Percentiles rank a stretch among this genome's conserved stretches.
phyloP scores from a whole-genome alignment of 2,888 invertebrate species.

The Spialia ferax region DNA sequence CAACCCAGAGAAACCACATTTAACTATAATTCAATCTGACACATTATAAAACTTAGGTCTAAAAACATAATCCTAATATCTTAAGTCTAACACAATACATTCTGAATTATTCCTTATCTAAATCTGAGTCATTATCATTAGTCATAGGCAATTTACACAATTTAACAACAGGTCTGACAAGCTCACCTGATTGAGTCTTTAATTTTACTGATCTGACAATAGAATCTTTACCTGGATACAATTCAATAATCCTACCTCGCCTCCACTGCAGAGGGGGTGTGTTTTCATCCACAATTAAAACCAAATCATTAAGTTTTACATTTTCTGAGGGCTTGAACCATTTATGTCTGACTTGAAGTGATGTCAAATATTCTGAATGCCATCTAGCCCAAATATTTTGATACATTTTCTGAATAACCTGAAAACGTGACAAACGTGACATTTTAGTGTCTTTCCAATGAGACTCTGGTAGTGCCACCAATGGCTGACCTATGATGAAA shows the following conservation, averaged over 20 bases:
- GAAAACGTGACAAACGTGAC: background rate
- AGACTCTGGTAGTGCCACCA: background rate
- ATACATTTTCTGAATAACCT: background rate
- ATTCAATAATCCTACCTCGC: background rate
- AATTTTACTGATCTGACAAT: background rate
- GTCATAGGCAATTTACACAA: background rate
- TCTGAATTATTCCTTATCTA: background rate
- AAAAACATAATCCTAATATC: too few relatives aligned
- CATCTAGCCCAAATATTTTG: background rate
- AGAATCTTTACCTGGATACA: background rate
- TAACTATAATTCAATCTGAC: too few relatives aligned
- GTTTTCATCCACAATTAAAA: background rate
- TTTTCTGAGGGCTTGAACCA: background rate
- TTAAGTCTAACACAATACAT: background rate
- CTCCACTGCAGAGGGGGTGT: background rate
- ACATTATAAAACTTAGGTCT: too few relatives aligned
- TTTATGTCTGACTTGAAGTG: background rate
- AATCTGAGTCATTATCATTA: background rate
- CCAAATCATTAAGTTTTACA: background rate
- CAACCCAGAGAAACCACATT: too few relatives aligned
- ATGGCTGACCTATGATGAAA: background rate
- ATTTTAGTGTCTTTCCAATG: background rate
- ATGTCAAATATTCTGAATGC: background rate
- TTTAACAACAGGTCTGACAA: background rate
- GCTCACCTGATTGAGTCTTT: background rate